These are phyloP conservation scores for Anoncus sp. DNA, from an alignment of 2,888 invertebrate genomes.

Conservation along the genomic window DNA sequence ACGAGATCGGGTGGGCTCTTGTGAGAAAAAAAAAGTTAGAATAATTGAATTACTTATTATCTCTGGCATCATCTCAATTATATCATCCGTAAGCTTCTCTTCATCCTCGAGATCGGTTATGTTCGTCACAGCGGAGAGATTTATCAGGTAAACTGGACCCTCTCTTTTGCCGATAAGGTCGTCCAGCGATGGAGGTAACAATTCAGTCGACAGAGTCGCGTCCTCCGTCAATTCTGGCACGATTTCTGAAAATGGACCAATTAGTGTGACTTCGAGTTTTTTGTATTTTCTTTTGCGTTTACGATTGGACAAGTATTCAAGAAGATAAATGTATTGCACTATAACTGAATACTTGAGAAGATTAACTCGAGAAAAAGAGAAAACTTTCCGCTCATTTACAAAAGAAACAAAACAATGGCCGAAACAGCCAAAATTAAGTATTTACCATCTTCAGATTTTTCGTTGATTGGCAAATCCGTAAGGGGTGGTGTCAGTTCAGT, in stretches of 20 bases:
- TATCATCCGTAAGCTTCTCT: conserved; percentile 74
- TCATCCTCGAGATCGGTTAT: conserved; percentile 70
- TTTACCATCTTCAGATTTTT: too few species aligned
- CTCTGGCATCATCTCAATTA: conserved; percentile 71
- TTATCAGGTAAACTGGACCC: conserved; percentile 76
- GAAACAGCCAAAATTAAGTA: too few species aligned
- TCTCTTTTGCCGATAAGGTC: conserved; percentile 48
- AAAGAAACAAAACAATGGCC: too few species aligned
- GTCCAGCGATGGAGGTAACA: conserved; percentile 72
- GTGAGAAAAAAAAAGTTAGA: neutral
- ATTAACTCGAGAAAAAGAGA: too few species aligned
- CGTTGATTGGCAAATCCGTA: too few species aligned
- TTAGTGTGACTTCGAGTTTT: neutral
- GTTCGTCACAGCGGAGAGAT: conserved; percentile 78
- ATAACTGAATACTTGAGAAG: too few species aligned
- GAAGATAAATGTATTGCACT: too few species aligned
- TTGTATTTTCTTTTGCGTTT: neutral
- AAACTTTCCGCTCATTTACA: neutral
- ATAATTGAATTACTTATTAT: conserved; percentile 70
- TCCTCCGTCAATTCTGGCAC: conserved; percentile 54
- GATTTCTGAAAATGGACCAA: conserved; percentile 49
- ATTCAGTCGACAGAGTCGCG: conserved; percentile 71
- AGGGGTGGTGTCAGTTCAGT: conserved; percentile 75
- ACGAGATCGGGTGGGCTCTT: neutral
- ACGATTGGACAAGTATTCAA: too few species aligned